Base-by-base conservation (phyloP, 2,113 vertebrate species). In the Hippocampus abdominalis region DNA sequence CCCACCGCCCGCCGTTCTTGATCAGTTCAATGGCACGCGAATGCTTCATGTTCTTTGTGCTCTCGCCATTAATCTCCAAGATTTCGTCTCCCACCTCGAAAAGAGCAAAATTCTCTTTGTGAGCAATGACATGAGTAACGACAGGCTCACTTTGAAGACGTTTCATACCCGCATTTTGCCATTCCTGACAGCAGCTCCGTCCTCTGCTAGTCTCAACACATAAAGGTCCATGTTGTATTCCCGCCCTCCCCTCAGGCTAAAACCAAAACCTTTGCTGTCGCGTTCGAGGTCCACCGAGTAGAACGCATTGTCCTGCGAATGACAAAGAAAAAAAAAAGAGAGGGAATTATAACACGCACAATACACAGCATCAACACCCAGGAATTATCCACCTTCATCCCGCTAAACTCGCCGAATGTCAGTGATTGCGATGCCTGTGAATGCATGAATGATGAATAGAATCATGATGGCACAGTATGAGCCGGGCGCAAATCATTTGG, bases 171-270 rank as follows among this genome's bases (percentile, higher is more conserved):
- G 94, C 94, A 99, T 98, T 81, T 98, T 98, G 32, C 97, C 97
- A 79, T 95, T 97, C 80, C 94, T 92, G 83, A 94, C 95, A 1
- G 97, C 97, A 10, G 97, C 95, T 48, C 97, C 97, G 1, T 98
- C 97, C 82, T 99, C 97, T 0, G 97, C 97, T 65, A 99, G 91
- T 76, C 97, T 93, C 89, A 99, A 77, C 66, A 99, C 96, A 6
- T 98, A 99, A 44, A 99, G 94, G 79, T 98, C 96, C 97, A 99
- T 98, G 68, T 94, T 98, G 78, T 99, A 99, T 78, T 99, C 97
- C 73, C 96, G 93, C 3, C 97, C 97, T 1, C 97, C 97, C 87
- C 97, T 91, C 81, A 99, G 93, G 70, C 97, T 98, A 75, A 99
- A 99, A 71, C 97, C 97, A 82, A 98, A 99, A 13, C 97, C 97